phyloP scores from a whole-genome alignment of 2,888 invertebrate genomes.

The Mythimna vitellina region DNA sequence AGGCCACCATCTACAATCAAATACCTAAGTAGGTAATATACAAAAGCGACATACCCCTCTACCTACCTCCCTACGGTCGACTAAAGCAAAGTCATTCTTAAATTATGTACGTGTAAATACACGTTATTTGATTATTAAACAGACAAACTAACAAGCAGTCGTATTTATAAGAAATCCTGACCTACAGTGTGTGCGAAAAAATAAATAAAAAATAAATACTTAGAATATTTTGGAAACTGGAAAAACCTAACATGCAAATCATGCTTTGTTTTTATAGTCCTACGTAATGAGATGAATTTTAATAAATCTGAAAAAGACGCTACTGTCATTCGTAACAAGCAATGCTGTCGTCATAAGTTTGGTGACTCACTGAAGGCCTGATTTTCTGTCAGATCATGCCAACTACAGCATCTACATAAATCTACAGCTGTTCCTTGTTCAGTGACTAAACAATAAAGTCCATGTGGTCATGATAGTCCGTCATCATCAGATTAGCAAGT shows the following conservation, averaged over 20 bases:
- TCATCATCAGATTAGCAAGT: conserved; percentile 17
- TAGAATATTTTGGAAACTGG: conserved; percentile 2
- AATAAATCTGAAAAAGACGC: background rate
- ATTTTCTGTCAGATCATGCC: background rate
- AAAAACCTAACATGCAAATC: conserved; percentile 13
- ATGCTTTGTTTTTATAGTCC: background rate
- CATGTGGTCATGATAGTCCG: background rate
- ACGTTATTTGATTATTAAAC: background rate
- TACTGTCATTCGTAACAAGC: background rate
- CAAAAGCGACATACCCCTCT: background rate
- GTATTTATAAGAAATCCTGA: conserved; percentile 17
- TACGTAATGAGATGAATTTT: background rate
- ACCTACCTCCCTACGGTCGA: too few species aligned
- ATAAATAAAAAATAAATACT: background rate
- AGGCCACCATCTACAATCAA: too few species aligned
- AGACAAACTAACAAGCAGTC: conserved; percentile 3
- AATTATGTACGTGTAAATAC: background rate
- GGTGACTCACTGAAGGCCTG: conserved; percentile 16
- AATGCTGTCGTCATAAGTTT: background rate
- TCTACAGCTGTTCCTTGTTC: background rate
- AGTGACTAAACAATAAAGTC: conserved; percentile 18
- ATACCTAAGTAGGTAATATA: background rate
- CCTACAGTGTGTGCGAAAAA: background rate
- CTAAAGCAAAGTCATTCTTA: background rate
- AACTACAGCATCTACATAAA: background rate